Evolutionary conservation across 2,797 vertebrate species (phyloP).

Genomic region (Mormyrops attenuatus): DNA sequence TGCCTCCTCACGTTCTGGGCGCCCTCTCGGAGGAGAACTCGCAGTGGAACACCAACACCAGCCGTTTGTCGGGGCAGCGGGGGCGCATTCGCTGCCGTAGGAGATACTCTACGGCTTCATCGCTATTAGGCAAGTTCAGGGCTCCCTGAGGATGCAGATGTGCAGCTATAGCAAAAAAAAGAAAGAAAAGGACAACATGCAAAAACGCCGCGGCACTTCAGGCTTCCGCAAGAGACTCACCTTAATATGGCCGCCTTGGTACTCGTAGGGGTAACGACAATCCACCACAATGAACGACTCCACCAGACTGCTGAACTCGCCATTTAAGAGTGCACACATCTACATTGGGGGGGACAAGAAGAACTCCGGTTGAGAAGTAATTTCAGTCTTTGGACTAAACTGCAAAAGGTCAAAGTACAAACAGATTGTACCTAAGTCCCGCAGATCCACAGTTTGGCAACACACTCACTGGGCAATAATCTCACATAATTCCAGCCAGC

Average conservation of each 20-base stretch:
- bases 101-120: constrained; percentile 49
- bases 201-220: neutral
- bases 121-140: constrained; percentile 52
- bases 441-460: neutral
- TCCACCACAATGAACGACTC: constrained; percentile 19
- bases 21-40: constrained; percentile 65
- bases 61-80: constrained; percentile 39
- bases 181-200: neutral
- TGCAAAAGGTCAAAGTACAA: neutral
- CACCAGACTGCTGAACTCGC: constrained; percentile 28
- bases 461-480: neutral
- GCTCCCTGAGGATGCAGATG: constrained; percentile 47
- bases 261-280: constrained; percentile 27
- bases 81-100: constrained; percentile 46
- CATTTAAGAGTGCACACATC: constrained; percentile 30
- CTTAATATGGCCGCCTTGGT: constrained; percentile 28
- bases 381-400: neutral
- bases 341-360: neutral
- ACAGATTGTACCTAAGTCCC: neutral
- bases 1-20: constrained; percentile 50
- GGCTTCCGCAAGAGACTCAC: neutral
- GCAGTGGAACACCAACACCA: constrained; percentile 60
- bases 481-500: neutral
- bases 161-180: neutral
- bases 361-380: neutral